These are phyloP conservation scores for Drosophila pandora DNA, from an alignment of 1,140 invertebrate species.

Conservation along the genomic window DNA sequence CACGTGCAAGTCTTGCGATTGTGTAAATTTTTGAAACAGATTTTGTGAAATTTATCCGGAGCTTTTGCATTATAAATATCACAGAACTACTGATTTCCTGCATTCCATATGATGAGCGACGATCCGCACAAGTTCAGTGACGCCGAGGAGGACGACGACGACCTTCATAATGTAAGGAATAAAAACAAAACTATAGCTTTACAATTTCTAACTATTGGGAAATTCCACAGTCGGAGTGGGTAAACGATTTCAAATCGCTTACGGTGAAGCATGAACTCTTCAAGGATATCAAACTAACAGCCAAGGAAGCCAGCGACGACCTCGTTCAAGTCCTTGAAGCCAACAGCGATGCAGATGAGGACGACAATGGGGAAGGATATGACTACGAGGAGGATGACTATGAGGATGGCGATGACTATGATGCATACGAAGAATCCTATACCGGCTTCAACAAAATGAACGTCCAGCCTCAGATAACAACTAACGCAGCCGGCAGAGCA, in stretches of 20 bases:
- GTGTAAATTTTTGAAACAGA: slow-evolving; percentile 21
- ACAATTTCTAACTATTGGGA: background rate
- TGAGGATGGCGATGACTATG: slow-evolving; percentile 72
- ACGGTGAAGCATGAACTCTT: slow-evolving; percentile 64
- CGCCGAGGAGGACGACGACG: slow-evolving; percentile 71
- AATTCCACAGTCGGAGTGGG: slow-evolving; percentile 53
- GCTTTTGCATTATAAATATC: slow-evolving; percentile 12
- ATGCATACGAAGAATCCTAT: slow-evolving; percentile 78
- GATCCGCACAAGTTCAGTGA: slow-evolving; percentile 74
- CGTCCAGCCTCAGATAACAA: slow-evolving; percentile 62
- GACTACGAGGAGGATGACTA: slow-evolving; percentile 59
- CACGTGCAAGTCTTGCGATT: slow-evolving; percentile 20
- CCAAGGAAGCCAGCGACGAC: slow-evolving; percentile 48
- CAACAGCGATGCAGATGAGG: slow-evolving; percentile 41
- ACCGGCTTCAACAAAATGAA: slow-evolving; percentile 75
- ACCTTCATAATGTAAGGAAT: slow-evolving; percentile 44
- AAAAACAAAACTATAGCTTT: too few relatives aligned
- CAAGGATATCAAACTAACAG: slow-evolving; percentile 50
- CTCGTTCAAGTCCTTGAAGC: slow-evolving; percentile 35
- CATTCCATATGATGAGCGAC: slow-evolving; percentile 42
- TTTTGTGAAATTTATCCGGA: background rate
- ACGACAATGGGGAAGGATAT: slow-evolving; percentile 37
- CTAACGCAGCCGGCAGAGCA: slow-evolving; percentile 8
- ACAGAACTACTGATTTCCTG: background rate
- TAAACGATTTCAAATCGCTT: slow-evolving; percentile 67